Evolutionary conservation across 2,797 vertebrate species (phyloP), one percentile per base, ranked within the genome.

Genomic region (Sphaeramia orbicularis): DNA sequence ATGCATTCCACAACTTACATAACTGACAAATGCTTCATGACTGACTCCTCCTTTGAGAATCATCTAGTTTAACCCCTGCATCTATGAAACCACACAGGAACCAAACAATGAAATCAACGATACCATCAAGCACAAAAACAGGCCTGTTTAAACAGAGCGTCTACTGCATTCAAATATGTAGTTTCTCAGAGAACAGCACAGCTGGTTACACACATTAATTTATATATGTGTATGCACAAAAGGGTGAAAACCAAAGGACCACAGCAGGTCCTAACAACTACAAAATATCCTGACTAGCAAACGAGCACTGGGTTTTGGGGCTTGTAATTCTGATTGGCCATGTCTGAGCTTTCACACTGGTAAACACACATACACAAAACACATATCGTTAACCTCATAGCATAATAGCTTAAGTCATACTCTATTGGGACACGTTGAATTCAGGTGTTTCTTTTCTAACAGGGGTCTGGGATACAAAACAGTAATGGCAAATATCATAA

Each of bases 41-140:
- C 32, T 40, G 57, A 69, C 52, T 77, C 70, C 67, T 47, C 79
- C 63, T 64, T 51, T 0, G 60, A 78, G 55, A 76, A 54, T 85
- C 65, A 77, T 66, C 80, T 66, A 47, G 58, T 74, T 86, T 83
- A 86, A 88, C 78, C 78, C 63, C 65, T 62, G 59, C 9, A 0
- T 62, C 54, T 53, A 24, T 41, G 32, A 83, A 86, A 84, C 84
- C 80, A 67, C 85, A 87, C 73, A 80, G 85, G 81, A 88, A 88
- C 71, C 19, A 1, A 14, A 32, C 19, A 24, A 52, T 58, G 1
- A 9, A 52, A 18, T 66, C 6, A 1, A 7, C 11, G 14, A 51
- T 6, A 59, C 10, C 6, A 24, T 10, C 8, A 3, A 42, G 21
- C 37, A 42, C 35, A 37, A 59, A 67, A 64, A 57, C 53, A 65